These are phyloP conservation scores for Patella vulgata DNA, from an alignment of 1,140 invertebrate species.

Conservation along the genomic window DNA sequence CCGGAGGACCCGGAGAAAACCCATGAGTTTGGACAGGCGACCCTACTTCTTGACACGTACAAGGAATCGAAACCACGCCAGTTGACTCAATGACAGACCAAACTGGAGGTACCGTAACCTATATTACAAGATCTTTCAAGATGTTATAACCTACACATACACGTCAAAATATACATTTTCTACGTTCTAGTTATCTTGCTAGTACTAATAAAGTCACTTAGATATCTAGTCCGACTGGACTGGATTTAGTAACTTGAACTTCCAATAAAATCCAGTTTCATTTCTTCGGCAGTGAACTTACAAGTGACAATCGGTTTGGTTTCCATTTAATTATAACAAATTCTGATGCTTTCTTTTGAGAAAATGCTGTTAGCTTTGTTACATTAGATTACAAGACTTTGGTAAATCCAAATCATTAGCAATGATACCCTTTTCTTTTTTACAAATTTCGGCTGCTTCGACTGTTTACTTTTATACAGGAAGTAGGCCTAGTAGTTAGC, in stretches of 20 bases:
- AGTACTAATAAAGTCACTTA: no score
- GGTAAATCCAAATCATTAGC: no score
- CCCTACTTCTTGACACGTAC: neutral
- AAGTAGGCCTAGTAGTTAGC: no score
- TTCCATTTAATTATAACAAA: constrained; percentile 30
- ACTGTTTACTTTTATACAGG: no score
- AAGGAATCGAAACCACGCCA: no score
- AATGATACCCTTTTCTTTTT: no score
- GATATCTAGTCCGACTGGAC: neutral
- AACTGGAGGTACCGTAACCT: neutral
- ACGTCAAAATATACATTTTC: neutral
- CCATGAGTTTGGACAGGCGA: neutral
- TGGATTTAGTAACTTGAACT: neutral
- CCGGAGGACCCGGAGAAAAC: no score
- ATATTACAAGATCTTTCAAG: constrained; percentile 3
- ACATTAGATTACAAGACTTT: no score
- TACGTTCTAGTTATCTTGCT: neutral
- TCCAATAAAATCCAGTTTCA: neutral
- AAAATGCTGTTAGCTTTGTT: neutral
- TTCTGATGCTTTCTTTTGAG: neutral
- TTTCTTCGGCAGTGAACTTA: constrained; percentile 16
- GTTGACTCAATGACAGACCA: no score
- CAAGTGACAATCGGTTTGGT: constrained; percentile 53
- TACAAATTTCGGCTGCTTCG: no score
- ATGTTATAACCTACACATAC: neutral